Evolutionary conservation across 30 jellyfish, hydroid and myxozoan genomes (phyloP).

Genomic region (Turritopsis rubra): DNA sequence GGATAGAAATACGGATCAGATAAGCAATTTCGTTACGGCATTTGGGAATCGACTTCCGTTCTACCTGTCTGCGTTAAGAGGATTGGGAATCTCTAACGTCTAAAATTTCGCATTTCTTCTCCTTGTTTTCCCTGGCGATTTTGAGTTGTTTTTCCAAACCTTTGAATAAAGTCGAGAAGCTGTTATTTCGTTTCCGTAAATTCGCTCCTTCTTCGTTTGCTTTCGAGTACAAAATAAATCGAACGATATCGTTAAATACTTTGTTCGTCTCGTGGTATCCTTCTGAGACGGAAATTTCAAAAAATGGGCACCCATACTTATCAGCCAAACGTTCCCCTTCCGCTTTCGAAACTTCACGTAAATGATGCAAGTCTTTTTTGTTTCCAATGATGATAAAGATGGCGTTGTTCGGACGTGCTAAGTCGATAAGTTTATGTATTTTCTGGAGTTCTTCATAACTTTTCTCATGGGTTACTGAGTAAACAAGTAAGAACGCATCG

Average conservation of each 20-base stretch:
- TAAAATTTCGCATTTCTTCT: slow-evolving; percentile 1
- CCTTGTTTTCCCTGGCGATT: slow-evolving; percentile 6
- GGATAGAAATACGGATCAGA: too few relatives aligned
- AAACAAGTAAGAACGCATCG: slow-evolving; percentile 71
- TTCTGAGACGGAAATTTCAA: slow-evolving; percentile 79
- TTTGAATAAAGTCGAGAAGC: slow-evolving; percentile 51
- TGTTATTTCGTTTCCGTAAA: slow-evolving; percentile 45
- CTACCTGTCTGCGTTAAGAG: neutral
- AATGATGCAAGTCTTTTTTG: slow-evolving; percentile 74
- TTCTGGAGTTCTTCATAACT: slow-evolving; percentile 58
- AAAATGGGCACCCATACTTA: slow-evolving; percentile 54
- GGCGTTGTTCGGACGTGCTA: slow-evolving; percentile 41
- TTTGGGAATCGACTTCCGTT: too few relatives aligned
- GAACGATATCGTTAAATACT: slow-evolving; percentile 52
- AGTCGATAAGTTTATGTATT: slow-evolving; percentile 41
- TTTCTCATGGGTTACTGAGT: slow-evolving; percentile 58
- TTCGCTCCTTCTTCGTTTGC: slow-evolving; percentile 71
- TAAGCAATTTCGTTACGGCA: too few relatives aligned
- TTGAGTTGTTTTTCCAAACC: slow-evolving; percentile 57
- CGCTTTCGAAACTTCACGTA: slow-evolving; percentile 70
- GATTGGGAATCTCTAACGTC: neutral
- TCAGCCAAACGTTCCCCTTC: slow-evolving; percentile 76
- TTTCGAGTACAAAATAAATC: slow-evolving; percentile 42
- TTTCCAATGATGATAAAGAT: slow-evolving; percentile 60
- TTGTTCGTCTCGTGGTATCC: slow-evolving; percentile 74